phyloP scores from a whole-genome alignment of 2,113 vertebrate genomes.

The Lanius ludovicianus region DNA sequence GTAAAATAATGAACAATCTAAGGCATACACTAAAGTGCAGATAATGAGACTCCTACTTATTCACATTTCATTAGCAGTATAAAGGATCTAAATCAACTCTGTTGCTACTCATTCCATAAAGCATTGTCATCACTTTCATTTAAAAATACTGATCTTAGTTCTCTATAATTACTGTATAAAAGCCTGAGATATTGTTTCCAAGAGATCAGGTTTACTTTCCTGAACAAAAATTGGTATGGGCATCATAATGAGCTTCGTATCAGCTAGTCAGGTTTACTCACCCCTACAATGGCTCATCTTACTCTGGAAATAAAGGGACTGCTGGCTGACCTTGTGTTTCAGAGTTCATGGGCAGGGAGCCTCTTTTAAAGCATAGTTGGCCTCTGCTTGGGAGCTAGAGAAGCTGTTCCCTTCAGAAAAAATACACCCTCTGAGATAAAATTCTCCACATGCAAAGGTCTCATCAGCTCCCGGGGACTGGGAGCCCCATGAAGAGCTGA shows the following conservation, averaged over 20 bases:
- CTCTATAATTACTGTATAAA: slow-evolving; percentile 59
- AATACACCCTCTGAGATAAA: not conserved
- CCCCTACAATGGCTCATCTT: slow-evolving; percentile 46
- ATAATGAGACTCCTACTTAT: slow-evolving; percentile 71
- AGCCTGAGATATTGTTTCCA: slow-evolving; percentile 57
- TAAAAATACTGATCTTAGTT: slow-evolving; percentile 43
- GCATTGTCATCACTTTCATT: slow-evolving; percentile 58
- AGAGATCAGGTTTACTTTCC: slow-evolving; percentile 59
- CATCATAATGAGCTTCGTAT: slow-evolving; percentile 39
- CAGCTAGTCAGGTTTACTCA: slow-evolving; percentile 48
- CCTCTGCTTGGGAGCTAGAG: not conserved
- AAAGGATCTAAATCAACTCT: slow-evolving; percentile 58
- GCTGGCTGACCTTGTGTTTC: slow-evolving; percentile 50
- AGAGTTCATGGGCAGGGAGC: not conserved
- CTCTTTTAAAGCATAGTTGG: not conserved
- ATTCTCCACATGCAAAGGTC: not conserved
- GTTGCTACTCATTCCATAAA: slow-evolving; percentile 59
- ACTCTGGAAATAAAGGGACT: slow-evolving; percentile 36
- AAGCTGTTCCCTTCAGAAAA: not conserved
- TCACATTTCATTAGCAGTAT: slow-evolving; percentile 65
- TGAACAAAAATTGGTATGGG: slow-evolving; percentile 35
- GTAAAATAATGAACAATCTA: slow-evolving; percentile 55
- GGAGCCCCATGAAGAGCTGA: not conserved
- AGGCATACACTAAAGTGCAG: slow-evolving; percentile 49
- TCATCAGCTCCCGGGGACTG: not conserved